Conservation (phyloP, 1,140 invertebrate genomes). For the Brevipalpus yothersi region DNA sequence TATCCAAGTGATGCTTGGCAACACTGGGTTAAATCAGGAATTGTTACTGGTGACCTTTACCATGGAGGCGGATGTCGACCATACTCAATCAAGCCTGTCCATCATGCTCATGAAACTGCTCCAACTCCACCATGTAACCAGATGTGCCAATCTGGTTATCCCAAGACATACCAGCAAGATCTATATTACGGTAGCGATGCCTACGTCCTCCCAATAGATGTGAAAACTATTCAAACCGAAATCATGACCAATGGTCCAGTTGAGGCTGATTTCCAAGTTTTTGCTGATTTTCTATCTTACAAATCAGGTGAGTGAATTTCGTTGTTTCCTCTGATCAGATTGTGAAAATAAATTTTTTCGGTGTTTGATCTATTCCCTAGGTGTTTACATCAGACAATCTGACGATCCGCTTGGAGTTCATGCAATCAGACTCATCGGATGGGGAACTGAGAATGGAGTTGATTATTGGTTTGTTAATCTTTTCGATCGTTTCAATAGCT, state of each 20-base stretch:
- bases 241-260: conserved; percentile 69
- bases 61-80: conserved; percentile 43
- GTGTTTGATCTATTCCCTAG: background rate
- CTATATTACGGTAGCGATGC: conserved; percentile 40
- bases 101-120: conserved; percentile 63
- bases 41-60: conserved; percentile 61
- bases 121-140: conserved; percentile 53
- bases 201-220: conserved; percentile 37
- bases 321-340: background rate
- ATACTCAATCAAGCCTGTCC: conserved; percentile 58
- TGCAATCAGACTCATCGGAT: conserved; percentile 8
- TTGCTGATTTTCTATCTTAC: conserved; percentile 59
- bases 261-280: conserved; percentile 69
- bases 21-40: conserved; percentile 17
- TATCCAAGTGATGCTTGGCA: conserved; percentile 23
- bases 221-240: conserved; percentile 49
- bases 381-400: background rate
- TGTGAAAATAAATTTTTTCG: background rate
- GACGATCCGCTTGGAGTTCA: background rate
- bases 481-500: too few relatives aligned
- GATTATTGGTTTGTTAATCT: conserved; percentile 5
- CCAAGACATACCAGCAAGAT: conserved; percentile 38
- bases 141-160: conserved; percentile 36
- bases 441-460: conserved; percentile 3
- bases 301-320: conserved; percentile 35